phyloP scores from a whole-genome alignment of 2,888 invertebrate species.

The Hyles lineata region DNA sequence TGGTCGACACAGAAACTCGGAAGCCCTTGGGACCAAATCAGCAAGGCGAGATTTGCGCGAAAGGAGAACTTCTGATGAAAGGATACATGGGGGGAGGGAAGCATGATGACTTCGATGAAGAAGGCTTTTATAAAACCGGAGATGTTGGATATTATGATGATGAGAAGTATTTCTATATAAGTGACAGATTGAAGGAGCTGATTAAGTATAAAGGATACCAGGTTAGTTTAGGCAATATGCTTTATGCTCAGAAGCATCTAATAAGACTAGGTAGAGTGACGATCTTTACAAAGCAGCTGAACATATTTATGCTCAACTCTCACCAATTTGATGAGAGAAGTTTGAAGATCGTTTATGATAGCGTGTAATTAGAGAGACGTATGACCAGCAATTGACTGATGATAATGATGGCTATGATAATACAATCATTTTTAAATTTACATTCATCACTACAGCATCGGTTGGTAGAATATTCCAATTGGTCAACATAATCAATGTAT shows the following conservation, averaged over 20 bases:
- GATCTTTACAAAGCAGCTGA: no score
- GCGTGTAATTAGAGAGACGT: no score
- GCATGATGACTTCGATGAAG: slow-evolving; percentile 89
- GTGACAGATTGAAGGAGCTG: slow-evolving; percentile 72
- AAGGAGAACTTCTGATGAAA: slow-evolving; percentile 90
- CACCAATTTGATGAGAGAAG: no score
- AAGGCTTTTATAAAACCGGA: slow-evolving; percentile 90
- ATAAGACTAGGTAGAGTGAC: no score
- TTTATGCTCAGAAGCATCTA: no score
- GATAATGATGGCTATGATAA: no score
- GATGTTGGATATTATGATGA: slow-evolving; percentile 75
- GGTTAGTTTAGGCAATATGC: slow-evolving; percentile 47
- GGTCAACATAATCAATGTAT: no score
- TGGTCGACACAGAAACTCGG: slow-evolving; percentile 86
- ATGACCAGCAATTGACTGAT: no score
- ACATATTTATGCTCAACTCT: no score
- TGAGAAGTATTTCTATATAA: slow-evolving; percentile 63
- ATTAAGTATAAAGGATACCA: slow-evolving; percentile 76
- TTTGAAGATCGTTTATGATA: no score
- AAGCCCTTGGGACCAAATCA: slow-evolving; percentile 86
- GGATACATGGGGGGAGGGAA: slow-evolving; percentile 87
- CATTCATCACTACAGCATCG: no score
- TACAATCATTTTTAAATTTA: no score
- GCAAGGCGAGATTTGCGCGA: slow-evolving; percentile 92
- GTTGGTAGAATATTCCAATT: not conserved